Evolutionary conservation across 2,888 invertebrate genomes (phyloP).

Genomic region (Synanthedon formicaeformis): DNA sequence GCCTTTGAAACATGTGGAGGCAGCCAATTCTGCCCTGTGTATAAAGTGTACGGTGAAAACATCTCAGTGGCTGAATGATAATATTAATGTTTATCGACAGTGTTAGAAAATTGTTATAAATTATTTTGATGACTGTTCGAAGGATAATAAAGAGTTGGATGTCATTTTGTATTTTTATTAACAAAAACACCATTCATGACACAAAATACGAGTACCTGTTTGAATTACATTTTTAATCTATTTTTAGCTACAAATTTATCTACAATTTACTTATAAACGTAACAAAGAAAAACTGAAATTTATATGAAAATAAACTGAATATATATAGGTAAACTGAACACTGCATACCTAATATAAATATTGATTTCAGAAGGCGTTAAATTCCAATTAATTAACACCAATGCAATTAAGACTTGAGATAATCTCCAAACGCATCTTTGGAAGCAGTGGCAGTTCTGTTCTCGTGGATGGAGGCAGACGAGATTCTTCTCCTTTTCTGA

Average conservation of each 20-base stretch:
- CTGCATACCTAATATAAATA: too few relatives aligned
- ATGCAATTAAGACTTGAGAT: constrained; percentile 13
- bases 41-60: constrained; percentile 51
- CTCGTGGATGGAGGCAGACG: constrained; percentile 15
- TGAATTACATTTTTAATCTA: too few relatives aligned
- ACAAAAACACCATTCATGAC: not conserved
- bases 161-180: constrained; percentile 43
- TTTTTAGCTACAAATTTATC: too few relatives aligned
- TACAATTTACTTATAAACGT: too few relatives aligned
- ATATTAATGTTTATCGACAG: constrained; percentile 68
- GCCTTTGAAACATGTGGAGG: constrained; percentile 47
- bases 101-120: constrained; percentile 73
- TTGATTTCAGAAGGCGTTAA: too few relatives aligned
- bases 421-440: constrained; percentile 36
- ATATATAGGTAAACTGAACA: too few relatives aligned
- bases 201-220: too few relatives aligned
- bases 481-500: constrained; percentile 19
- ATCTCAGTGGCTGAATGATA: constrained; percentile 66
- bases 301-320: too few relatives aligned
- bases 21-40: constrained; percentile 51
- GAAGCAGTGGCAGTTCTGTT: constrained; percentile 24
- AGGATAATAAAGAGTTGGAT: constrained; percentile 73
- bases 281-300: too few relatives aligned
- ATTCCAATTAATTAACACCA: not conserved
- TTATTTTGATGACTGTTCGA: constrained; percentile 74